Evolutionary conservation across 1,140 invertebrate species (phyloP).

Genomic region (Rhynchophorus ferrugineus): DNA sequence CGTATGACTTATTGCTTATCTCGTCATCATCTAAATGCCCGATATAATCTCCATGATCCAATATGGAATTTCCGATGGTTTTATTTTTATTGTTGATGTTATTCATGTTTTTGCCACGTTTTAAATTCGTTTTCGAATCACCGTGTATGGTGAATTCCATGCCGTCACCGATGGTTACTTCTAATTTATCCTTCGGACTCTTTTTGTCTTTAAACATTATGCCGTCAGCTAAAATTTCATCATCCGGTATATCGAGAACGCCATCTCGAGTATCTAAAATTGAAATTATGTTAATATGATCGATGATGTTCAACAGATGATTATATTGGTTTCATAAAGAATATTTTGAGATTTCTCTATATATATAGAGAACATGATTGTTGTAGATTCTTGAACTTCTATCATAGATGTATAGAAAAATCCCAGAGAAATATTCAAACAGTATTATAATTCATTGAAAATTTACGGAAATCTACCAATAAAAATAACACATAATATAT

Average conservation of each 20-base stretch:
- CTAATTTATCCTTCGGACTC: slow-evolving; percentile 74
- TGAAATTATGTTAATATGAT: not conserved
- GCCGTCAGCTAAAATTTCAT: slow-evolving; percentile 74
- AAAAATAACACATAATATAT: no score
- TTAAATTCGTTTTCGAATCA: slow-evolving; percentile 36
- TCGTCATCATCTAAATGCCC: slow-evolving; percentile 54
- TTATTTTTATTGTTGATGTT: slow-evolving; percentile 40
- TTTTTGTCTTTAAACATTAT: slow-evolving; percentile 80
- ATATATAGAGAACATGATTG: no score
- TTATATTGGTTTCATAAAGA: no score
- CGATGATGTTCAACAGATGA: no score
- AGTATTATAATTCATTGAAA: no score
- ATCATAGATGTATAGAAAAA: no score
- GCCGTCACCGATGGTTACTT: slow-evolving; percentile 82
- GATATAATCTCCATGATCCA: slow-evolving; percentile 37
- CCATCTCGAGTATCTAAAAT: slow-evolving; percentile 39
- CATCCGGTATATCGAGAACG: slow-evolving; percentile 51
- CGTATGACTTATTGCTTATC: slow-evolving; percentile 85
- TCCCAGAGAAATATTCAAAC: no score
- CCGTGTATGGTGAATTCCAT: slow-evolving; percentile 88
- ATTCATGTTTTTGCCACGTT: slow-evolving; percentile 36
- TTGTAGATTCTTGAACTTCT: no score
- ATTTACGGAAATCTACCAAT: no score
- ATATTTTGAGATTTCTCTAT: no score
- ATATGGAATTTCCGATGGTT: slow-evolving; percentile 40